Base-by-base conservation (phyloP, 2,888 invertebrate species). In the Molorchus minor region DNA sequence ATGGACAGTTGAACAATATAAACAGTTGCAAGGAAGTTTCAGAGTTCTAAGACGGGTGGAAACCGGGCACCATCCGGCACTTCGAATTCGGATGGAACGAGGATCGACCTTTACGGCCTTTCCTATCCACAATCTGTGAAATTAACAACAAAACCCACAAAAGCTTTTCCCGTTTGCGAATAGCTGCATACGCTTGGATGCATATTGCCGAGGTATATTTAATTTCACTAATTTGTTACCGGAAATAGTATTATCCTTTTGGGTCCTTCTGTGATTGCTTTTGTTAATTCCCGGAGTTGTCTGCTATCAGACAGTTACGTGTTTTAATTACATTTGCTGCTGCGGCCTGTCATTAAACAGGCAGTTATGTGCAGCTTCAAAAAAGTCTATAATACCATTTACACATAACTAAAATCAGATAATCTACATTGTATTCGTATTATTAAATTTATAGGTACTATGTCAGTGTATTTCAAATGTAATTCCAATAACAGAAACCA, bases 111-210 rank as follows among this genome's bases (percentile, higher is more conserved):
- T 36, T 30, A 30, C 16, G 52, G 41, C 52, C 52, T 41, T 41
- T 52, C 51, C 52, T 52, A 16, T 52, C 52, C 41, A 52, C 52
- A 52, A 52, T 52, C 52, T 52, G 52, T 52, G 52, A 36, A 52
- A 52, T 52, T 52, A 52, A 36, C 52, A 52, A 52, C 25, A 41
- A 52, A 41, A 52, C 52, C 52, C 40, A 41, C 52, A 52, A 52
- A 45, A 41, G 41, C 40, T 30, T 52, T 41, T 52, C 52, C 19
- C 16, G 16, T 29, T 25, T 41, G 38, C 49, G 35, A 49, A 49
- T 49, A 41, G 16, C 52, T 40, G 25, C 40, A 41, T 52, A 29
- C 41, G 52, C 52, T 41, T 41, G 52, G 41, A 36, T 52, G 41
- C 52, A 52, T 41, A 30, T 52, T 52, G 41, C 41, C n/a, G 30